Percentiles rank a stretch among this genome's conserved stretches.
phyloP scores from a whole-genome alignment of 2,113 vertebrate genomes.

The Aleadryas rufinucha region DNA sequence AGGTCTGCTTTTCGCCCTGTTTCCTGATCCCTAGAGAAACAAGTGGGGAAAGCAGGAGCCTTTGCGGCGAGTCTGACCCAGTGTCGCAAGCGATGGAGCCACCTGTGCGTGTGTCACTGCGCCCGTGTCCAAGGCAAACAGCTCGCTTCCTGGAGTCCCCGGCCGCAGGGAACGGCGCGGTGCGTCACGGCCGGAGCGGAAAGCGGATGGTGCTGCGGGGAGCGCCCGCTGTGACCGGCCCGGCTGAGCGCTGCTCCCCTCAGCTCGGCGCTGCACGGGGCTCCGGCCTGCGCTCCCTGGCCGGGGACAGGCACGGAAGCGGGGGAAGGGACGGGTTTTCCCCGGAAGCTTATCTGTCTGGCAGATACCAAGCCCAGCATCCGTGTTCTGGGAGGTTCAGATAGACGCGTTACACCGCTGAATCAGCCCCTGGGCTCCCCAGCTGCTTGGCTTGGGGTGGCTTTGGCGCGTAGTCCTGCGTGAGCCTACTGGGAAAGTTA shows the following conservation, averaged over 20 bases:
- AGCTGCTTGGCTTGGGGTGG: neutral
- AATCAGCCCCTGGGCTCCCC: neutral
- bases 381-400: neutral
- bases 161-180: neutral
- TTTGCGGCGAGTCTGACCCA: neutral
- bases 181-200: neutral
- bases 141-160: neutral
- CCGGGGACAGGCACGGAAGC: neutral
- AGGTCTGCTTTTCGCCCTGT: neutral
- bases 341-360: neutral
- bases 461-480: neutral
- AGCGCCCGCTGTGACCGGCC: neutral
- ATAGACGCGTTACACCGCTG: rapidly evolving
- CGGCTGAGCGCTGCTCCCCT: neutral
- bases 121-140: neutral
- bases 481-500: neutral
- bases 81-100: neutral
- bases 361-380: neutral
- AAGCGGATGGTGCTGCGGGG: neutral
- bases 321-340: neutral
- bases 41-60: neutral
- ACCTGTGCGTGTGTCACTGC: neutral
- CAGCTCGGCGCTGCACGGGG: neutral
- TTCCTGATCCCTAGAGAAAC: neutral
- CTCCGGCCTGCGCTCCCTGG: neutral